Evolutionary conservation across 2,797 vertebrate genomes (phyloP).

Genomic region (Huso huso): DNA sequence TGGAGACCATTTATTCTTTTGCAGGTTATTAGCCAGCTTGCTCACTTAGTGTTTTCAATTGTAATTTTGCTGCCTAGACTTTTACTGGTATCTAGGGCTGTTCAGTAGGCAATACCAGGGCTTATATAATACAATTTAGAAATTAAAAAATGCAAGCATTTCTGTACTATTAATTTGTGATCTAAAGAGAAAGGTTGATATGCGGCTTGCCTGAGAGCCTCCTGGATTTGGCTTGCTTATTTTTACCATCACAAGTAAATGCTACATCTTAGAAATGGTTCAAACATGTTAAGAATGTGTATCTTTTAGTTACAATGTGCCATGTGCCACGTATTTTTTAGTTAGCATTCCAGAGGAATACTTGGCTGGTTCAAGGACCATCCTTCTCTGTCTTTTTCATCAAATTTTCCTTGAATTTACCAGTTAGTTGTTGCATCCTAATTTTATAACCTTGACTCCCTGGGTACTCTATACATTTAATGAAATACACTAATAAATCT

Average conservation of each 20-base stretch:
- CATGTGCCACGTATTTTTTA: conserved; percentile 1
- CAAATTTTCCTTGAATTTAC: conserved; percentile 31
- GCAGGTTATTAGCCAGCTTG: not conserved
- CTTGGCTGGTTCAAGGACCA: conserved; percentile 12
- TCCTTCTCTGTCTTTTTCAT: conserved; percentile 25
- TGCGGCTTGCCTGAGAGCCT: not conserved
- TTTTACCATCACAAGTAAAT: conserved; percentile 1
- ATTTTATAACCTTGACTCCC: conserved; percentile 47
- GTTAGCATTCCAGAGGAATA: conserved; percentile 22
- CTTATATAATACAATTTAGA: not conserved
- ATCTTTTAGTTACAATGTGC: conserved; percentile 1
- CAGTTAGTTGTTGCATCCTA: conserved; percentile 39
- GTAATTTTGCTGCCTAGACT: not conserved
- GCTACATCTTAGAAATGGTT: not conserved
- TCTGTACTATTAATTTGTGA: not conserved
- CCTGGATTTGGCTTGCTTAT: not conserved
- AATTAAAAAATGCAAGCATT: not conserved
- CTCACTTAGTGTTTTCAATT: not conserved
- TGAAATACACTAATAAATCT: conserved; percentile 70
- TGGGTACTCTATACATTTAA: conserved; percentile 54
- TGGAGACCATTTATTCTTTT: conserved; percentile 1
- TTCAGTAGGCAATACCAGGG: not conserved
- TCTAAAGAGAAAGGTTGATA: not conserved
- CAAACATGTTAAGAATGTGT: not conserved
- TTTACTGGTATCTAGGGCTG: not conserved